These are phyloP conservation scores for Scolopax rusticola DNA, from an alignment of 2,797 vertebrate genomes.

Conservation along the genomic window DNA sequence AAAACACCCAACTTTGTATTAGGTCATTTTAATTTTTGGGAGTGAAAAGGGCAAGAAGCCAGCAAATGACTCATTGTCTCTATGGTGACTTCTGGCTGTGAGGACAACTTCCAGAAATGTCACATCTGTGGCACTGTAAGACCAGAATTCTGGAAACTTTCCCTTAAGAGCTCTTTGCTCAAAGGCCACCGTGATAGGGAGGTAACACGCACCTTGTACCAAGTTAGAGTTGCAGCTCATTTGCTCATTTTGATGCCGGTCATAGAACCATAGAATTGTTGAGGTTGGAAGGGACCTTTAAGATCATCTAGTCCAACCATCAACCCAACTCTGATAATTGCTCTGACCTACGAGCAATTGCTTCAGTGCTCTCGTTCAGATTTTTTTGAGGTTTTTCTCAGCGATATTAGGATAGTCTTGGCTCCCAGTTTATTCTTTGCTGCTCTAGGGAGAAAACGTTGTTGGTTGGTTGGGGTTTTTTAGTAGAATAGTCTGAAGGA, in stretches of 20 bases:
- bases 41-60: background rate
- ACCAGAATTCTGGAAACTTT: background rate
- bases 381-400: conserved; percentile 24
- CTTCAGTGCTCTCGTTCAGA: background rate
- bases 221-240: background rate
- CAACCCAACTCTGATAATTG: no score
- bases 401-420: background rate
- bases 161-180: background rate
- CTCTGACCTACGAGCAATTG: background rate
- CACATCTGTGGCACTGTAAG: background rate
- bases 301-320: no score
- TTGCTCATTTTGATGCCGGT: background rate
- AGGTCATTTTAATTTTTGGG: background rate
- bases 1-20: background rate
- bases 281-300: no score
- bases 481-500: background rate
- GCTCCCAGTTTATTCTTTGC: conserved; percentile 25
- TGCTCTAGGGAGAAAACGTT: background rate
- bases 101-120: background rate
- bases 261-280: background rate
- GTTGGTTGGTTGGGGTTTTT: background rate
- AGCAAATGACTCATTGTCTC: background rate
- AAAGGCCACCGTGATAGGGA: background rate
- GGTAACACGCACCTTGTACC: background rate
- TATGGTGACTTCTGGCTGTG: background rate